Base-by-base conservation (phyloP, 1,140 invertebrate genomes). In the Globodera rostochiensis region DNA sequence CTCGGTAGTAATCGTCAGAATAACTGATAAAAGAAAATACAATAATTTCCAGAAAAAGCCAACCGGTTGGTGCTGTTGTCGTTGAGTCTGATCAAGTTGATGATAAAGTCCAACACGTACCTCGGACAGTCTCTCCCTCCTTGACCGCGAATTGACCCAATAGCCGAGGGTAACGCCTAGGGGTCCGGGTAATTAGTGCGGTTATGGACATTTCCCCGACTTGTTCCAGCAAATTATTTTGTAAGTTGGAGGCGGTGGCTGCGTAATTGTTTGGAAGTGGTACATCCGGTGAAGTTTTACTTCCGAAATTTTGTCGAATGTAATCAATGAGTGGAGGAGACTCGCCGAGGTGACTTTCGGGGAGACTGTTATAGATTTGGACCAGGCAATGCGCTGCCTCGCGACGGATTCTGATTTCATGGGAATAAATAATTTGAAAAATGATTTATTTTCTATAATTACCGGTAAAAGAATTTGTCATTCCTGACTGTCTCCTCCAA, bases 21-120 rank as follows among this genome's bases (percentile, higher is more conserved):
- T 91, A 86, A 36, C 82, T 83, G n/a, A 36, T 36, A 36, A 36
- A 5, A 83, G 46, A 46, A 81, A 36, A 81, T n/a, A 47, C 70
- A 64, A 21, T n/a, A 15, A 70, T 4, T 69, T 74, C 25, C 11
- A 67, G 74, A 78, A 67, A 84, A 19, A 8, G 1, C 15, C 6
- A 13, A 83, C 74, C 87, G 78, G 86, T 84, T 98, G 87, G 96
- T 96, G 15, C 94, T 95, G 89, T 99, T 99, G 86, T 99, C 97
- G 90, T 98, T 99, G 89, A 98, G 98, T 90, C 98, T 98, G 90
- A 98, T 97, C 15, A 99, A 92, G 91, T 98, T 96, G 77, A 98
- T 92, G 0, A 99, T 91, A 89, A 99, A 98, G 50, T 93, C 91
- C 36, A 96, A 92, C 9, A 98, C 96, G 90, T 99, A 97, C 0